Percentiles rank a stretch among this genome's conserved stretches.
Evolutionary conservation across 2,113 vertebrate genomes (phyloP).

Genomic region (Ammodytes marinus): DNA sequence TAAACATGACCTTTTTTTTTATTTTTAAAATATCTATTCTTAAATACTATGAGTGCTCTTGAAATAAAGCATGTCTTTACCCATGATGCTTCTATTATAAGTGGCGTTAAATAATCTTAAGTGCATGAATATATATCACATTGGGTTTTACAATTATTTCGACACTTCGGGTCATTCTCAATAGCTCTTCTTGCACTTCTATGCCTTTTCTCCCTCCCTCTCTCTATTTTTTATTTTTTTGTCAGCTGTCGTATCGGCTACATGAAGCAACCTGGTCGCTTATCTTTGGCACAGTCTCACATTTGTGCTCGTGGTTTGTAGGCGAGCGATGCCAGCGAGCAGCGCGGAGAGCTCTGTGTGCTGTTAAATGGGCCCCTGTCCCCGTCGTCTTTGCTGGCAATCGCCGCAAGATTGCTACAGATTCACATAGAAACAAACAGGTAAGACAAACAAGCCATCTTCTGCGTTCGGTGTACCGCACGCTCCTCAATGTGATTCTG

Average conservation of each 20-base stretch:
- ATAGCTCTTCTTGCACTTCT: constrained; percentile 46
- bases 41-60: constrained; percentile 85
- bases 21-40: constrained; percentile 80
- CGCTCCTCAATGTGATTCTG: constrained; percentile 57
- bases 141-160: constrained; percentile 81
- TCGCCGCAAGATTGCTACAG: constrained; percentile 82
- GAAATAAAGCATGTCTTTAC: constrained; percentile 80
- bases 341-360: constrained; percentile 34
- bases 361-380: constrained; percentile 9
- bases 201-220: constrained; percentile 33
- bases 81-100: constrained; percentile 74
- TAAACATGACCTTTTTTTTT: constrained; percentile 74
- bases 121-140: constrained; percentile 83
- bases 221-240: constrained; percentile 25
- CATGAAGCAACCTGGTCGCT: constrained; percentile 82
- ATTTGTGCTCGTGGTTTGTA: constrained; percentile 81
- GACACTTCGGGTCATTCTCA: constrained; percentile 70
- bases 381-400: constrained; percentile 49
- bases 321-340: constrained; percentile 65
- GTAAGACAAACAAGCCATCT: constrained; percentile 76
- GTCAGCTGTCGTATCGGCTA: constrained; percentile 77
- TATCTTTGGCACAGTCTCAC: constrained; percentile 86
- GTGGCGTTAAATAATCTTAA: constrained; percentile 82
- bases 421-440: constrained; percentile 76
- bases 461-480: constrained; percentile 43